These are phyloP conservation scores for Teleiodes luculella DNA, from an alignment of 2,888 invertebrate genomes.

Conservation along the genomic window DNA sequence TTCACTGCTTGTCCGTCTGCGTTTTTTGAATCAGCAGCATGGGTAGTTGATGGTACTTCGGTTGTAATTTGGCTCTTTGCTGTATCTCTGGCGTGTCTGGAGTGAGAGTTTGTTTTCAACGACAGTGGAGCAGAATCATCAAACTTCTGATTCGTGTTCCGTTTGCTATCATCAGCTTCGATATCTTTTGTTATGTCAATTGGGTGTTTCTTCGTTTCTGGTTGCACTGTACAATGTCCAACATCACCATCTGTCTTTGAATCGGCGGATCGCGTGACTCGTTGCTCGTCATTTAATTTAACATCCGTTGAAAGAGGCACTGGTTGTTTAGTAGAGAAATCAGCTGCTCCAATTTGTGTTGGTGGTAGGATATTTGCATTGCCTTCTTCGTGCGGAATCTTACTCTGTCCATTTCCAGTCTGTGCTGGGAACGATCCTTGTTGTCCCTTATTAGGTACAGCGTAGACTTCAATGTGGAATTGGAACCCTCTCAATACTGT, in stretches of 20 bases:
- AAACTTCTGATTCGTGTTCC: not conserved
- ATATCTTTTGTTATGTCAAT: not conserved
- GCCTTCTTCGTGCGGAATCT: not conserved
- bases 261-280: not conserved
- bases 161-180: not conserved
- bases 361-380: not conserved
- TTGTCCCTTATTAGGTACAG: constrained; percentile 26
- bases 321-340: constrained; percentile 1
- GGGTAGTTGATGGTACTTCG: not conserved
- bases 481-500: constrained; percentile 58
- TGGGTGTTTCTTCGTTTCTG: not conserved
- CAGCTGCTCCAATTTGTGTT: not conserved
- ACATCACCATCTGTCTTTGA: not conserved
- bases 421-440: not conserved
- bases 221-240: not conserved
- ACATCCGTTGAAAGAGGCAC: not conserved
- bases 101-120: not conserved
- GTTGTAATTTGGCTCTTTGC: not conserved
- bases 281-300: not conserved
- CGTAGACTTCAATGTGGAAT: constrained; percentile 55
- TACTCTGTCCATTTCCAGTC: not conserved
- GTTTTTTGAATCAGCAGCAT: not conserved
- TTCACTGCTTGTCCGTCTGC: not conserved
- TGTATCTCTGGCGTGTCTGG: not conserved
- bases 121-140: not conserved